These are phyloP conservation scores for Papio anubis DNA, from an alignment of 2,113 vertebrate genomes.

Conservation along the genomic window DNA sequence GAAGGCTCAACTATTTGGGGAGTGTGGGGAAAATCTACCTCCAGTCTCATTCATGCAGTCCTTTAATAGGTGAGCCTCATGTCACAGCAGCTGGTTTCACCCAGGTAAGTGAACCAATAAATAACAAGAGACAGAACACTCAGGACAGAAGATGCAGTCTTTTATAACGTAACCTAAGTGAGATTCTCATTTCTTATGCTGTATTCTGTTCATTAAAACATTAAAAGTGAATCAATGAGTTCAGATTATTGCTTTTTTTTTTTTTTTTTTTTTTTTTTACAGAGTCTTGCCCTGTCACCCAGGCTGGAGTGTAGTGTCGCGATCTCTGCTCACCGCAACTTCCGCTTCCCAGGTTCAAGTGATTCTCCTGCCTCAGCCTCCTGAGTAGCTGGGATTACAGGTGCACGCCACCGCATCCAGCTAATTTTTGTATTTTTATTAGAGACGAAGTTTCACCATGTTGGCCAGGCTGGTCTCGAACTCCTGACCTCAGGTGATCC, in stretches of 20 bases:
- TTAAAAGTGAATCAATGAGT: neutral
- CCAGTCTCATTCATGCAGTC: neutral
- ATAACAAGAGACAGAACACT: neutral
- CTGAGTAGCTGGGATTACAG: no score
- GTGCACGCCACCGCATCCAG: no score
- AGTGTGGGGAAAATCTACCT: neutral
- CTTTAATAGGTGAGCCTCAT: neutral
- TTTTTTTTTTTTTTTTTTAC: no score
- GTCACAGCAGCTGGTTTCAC: neutral
- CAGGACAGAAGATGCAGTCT: neutral
- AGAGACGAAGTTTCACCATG: no score
- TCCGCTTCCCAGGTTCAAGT: no score
- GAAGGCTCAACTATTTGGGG: neutral
- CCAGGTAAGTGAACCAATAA: neutral
- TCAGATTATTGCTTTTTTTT: neutral
- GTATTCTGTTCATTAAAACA: neutral
- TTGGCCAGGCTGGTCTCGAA: no score
- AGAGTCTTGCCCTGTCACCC: no score
- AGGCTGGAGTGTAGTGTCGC: no score
- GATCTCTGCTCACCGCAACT: no score
- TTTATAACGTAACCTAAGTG: neutral
- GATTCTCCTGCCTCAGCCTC: no score
- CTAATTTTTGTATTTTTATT: no score
- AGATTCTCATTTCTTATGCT: neutral
- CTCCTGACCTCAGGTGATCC: no score